Evolutionary conservation across 2,797 vertebrate genomes (phyloP).

Genomic region (Squalus acanthias): DNA sequence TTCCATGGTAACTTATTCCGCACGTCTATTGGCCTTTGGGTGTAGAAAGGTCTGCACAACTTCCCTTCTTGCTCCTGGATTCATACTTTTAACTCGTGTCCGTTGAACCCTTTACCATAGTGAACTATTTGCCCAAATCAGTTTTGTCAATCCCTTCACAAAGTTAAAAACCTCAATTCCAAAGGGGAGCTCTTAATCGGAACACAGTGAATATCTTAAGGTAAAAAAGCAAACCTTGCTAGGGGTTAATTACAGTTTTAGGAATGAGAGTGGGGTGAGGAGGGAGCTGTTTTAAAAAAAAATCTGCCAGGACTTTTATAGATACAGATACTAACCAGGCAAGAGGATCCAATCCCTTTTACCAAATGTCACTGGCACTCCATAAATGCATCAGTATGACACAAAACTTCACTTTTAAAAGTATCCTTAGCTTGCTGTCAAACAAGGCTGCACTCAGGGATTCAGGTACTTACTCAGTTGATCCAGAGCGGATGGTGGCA

Average conservation of each 20-base stretch:
- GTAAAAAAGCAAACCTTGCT: not conserved
- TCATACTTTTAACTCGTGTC: not conserved
- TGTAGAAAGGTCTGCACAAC: not conserved
- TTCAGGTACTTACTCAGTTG: constrained; percentile 86
- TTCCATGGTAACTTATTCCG: not conserved
- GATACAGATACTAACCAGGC: not conserved
- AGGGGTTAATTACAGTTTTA: not conserved
- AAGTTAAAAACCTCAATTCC: not conserved
- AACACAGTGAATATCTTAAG: not conserved
- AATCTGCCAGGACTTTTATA: not conserved
- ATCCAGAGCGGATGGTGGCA: constrained; percentile 95
- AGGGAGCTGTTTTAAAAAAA: not conserved
- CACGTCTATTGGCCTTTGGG: not conserved
- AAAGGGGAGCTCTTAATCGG: not conserved
- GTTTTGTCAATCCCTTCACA: not conserved
- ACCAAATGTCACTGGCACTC: not conserved
- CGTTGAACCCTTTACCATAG: not conserved
- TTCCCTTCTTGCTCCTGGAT: not conserved
- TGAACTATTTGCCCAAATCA: not conserved
- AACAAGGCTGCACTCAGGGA: not conserved
- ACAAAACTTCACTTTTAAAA: not conserved
- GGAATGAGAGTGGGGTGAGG: not conserved
- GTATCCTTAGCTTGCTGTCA: not conserved
- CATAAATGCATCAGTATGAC: not conserved
- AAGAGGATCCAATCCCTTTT: not conserved